Percentiles rank a stretch among this genome's conserved stretches.
Conservation (phyloP, 2,113 vertebrate species). For the Takifugu bimaculatus region DNA sequence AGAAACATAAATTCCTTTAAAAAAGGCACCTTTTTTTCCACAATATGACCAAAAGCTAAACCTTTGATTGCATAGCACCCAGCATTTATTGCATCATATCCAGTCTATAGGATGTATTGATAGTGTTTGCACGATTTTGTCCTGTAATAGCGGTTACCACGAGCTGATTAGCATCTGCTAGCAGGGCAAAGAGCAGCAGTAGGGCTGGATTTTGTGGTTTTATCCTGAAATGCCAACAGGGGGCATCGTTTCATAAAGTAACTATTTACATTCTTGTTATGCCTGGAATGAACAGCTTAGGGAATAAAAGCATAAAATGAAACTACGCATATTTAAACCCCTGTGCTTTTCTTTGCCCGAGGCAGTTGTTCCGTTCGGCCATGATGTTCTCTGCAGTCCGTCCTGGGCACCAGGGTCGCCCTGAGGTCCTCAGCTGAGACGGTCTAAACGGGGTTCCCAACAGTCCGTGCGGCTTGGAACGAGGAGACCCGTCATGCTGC, state of each 20-base stretch:
- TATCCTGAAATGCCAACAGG: conserved; percentile 19
- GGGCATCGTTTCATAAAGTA: conserved; percentile 14
- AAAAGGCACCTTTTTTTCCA: too few relatives aligned
- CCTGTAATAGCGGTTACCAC: background rate
- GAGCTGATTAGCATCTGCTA: conserved; percentile 5
- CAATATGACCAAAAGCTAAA: background rate
- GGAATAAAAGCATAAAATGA: conserved; percentile 25
- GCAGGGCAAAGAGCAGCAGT: conserved; percentile 41
- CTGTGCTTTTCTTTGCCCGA: conserved; percentile 38
- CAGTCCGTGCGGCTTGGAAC: conserved; percentile 78
- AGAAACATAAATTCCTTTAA: too few relatives aligned
- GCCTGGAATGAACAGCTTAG: conserved; percentile 26
- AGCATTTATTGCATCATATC: conserved; percentile 1
- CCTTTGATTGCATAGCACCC: background rate
- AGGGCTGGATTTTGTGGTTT: conserved; percentile 20
- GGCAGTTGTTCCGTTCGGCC: conserved; percentile 51
- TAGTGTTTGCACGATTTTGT: background rate
- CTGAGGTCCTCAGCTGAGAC: conserved; percentile 8
- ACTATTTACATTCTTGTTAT: conserved; percentile 21
- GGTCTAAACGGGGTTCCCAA: conserved; percentile 19
- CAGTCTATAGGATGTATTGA: conserved; percentile 3
- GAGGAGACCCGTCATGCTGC: conserved; percentile 37
- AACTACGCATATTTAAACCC: conserved; percentile 12
- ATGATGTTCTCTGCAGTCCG: conserved; percentile 37
- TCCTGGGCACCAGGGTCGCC: conserved; percentile 33